These are phyloP conservation scores for Gryon sp. DNA, from an alignment of 1,140 invertebrate genomes.

Conservation along the genomic window DNA sequence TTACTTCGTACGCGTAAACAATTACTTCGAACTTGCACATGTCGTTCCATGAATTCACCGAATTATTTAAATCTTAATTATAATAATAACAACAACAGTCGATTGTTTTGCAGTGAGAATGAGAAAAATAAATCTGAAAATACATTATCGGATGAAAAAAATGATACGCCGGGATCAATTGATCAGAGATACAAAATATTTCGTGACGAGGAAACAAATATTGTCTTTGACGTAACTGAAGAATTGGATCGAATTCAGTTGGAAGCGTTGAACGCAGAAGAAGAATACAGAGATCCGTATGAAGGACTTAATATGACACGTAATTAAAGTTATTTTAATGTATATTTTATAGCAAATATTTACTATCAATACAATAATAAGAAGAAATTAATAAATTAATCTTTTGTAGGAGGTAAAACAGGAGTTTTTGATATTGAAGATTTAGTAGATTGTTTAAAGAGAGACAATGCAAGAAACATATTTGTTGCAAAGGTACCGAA, in stretches of 20 bases:
- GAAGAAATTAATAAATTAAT: conserved; percentile 6
- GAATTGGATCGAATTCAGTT: conserved; percentile 79
- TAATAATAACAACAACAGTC: too few species aligned
- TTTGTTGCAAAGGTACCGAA: conserved; percentile 89
- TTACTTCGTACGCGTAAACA: conserved; percentile 5
- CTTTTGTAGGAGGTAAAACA: conserved; percentile 84
- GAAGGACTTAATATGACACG: conserved; percentile 78
- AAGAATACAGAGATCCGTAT: conserved; percentile 73
- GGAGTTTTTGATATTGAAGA: conserved; percentile 94
- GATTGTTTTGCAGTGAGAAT: neutral
- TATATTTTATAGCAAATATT: neutral
- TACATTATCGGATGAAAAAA: neutral
- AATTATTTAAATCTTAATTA: too few species aligned
- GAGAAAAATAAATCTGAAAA: neutral
- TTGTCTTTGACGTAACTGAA: conserved; percentile 85
- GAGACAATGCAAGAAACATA: conserved; percentile 89
- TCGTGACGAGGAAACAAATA: conserved; percentile 82
- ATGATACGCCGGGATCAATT: neutral
- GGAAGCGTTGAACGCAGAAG: conserved; percentile 70
- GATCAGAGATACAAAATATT: conserved; percentile 81
- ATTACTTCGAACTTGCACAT: neutral
- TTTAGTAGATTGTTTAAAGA: conserved; percentile 86
- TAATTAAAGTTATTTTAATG: conserved; percentile 71
- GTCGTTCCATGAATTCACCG: neutral
- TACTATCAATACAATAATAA: neutral